Evolutionary conservation across 2,113 vertebrate species (phyloP).

Genomic region (Anarrhichthys ocellatus): DNA sequence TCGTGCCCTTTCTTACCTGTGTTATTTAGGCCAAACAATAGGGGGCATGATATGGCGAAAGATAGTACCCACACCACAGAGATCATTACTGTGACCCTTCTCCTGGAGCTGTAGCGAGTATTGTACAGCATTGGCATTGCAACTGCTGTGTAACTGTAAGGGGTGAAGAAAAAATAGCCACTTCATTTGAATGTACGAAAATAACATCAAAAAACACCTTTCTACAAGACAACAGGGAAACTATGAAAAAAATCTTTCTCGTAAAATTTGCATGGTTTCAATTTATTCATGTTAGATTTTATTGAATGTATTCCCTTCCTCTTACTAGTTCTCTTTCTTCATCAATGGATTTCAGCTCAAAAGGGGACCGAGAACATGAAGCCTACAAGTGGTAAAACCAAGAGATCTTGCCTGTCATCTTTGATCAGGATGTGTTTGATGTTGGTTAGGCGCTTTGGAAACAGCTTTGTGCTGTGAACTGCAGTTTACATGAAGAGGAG

Average conservation of each 20-base stretch:
- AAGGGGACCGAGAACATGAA: conserved; percentile 11
- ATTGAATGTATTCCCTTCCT: background rate
- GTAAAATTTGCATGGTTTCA: background rate
- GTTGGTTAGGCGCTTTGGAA: conserved; percentile 23
- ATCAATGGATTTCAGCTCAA: conserved; percentile 21
- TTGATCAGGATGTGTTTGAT: conserved; percentile 38
- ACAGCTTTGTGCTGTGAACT: conserved; percentile 16
- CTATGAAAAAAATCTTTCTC: background rate
- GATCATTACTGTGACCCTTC: conserved; percentile 96
- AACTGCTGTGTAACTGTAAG: conserved; percentile 94
- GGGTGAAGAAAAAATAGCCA: conserved; percentile 2
- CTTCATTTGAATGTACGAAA: background rate
- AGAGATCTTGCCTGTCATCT: conserved; percentile 48
- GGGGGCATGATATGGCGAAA: conserved; percentile 96
- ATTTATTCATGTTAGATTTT: background rate
- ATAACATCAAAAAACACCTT: background rate
- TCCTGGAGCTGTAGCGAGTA: conserved; percentile 96
- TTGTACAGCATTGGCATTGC: conserved; percentile 99
- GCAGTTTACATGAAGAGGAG: conserved; percentile 18
- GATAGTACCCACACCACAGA: conserved; percentile 97
- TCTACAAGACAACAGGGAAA: background rate
- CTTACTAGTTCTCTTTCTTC: conserved; percentile 10
- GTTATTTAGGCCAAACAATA: conserved; percentile 97
- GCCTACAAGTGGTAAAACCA: conserved; percentile 27
- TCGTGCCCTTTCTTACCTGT: conserved; percentile 85